phyloP scores from a whole-genome alignment of 2,113 vertebrate species.

The Phyllostomus discolor region DNA sequence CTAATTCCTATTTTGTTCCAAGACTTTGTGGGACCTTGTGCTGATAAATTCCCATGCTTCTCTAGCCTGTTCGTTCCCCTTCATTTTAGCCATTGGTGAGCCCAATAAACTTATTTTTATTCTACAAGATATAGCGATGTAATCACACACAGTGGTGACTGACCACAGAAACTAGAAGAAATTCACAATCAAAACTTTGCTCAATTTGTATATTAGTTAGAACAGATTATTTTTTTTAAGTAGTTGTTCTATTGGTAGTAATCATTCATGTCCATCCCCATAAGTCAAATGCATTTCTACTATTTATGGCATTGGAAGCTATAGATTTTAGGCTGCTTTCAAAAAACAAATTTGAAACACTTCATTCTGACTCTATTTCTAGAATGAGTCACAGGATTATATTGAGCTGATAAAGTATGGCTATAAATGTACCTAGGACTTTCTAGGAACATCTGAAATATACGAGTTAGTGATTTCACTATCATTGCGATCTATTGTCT shows the following conservation, averaged over 20 bases:
- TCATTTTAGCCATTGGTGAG: background rate
- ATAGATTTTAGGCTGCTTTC: background rate
- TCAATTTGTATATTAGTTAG: background rate
- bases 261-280: background rate
- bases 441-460: background rate
- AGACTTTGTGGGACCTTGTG: background rate
- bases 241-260: background rate
- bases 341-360: background rate
- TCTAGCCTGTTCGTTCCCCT: background rate
- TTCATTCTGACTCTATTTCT: background rate
- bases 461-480: background rate
- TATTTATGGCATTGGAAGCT: background rate
- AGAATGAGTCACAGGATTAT: background rate
- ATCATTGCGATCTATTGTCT: background rate
- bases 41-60: background rate
- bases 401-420: background rate
- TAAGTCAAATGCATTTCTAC: background rate
- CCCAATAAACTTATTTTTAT: background rate
- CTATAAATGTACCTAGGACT: background rate
- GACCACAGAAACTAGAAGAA: background rate
- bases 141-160: background rate
- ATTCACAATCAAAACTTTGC: background rate
- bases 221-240: background rate
- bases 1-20: background rate
- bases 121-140: background rate